These are phyloP conservation scores for Amitus sp. DNA, from an alignment of 2,888 invertebrate species.

Conservation along the genomic window DNA sequence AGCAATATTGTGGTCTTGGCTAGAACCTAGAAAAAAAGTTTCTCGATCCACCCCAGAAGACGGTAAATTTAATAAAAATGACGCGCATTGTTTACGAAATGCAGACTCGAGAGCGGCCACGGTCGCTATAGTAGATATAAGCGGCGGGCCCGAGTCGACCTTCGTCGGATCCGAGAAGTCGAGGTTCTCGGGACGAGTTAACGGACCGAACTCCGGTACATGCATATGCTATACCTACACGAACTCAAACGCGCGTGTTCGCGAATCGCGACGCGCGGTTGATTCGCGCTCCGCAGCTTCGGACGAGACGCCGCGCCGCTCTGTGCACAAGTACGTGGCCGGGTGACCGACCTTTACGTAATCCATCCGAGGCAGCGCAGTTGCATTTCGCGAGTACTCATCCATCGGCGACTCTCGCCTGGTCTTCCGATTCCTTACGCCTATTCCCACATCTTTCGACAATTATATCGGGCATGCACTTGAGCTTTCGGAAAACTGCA, in stretches of 20 bases:
- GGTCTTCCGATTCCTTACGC: too few species aligned
- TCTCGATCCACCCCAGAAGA: too few species aligned
- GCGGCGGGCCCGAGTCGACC: conserved; percentile 29
- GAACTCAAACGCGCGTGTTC: conserved; percentile 7
- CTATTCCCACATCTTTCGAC: too few species aligned
- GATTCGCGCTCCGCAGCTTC: conserved; percentile 34
- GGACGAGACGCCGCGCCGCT: conserved; percentile 41
- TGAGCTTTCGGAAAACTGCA: too few species aligned
- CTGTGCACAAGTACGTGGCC: conserved; percentile 50
- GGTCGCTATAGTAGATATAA: conserved; percentile 14
- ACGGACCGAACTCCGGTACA: conserved; percentile 25
- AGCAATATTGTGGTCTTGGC: too few species aligned
- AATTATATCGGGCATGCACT: too few species aligned
- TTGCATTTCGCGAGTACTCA: conserved; percentile 31
- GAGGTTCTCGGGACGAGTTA: conserved; percentile 32
- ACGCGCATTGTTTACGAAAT: conserved; percentile 16
- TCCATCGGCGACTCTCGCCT: conserved; percentile 16
- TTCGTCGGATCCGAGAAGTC: conserved; percentile 34
- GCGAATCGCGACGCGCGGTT: conserved; percentile 10
- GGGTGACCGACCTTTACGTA: conserved; percentile 67
- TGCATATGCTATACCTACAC: conserved; percentile 10
- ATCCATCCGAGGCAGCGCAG: conserved; percentile 41
- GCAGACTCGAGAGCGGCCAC: conserved; percentile 20
- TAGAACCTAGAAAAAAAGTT: too few species aligned
- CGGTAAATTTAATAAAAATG: conserved; percentile 10